Evolutionary conservation across 2,113 vertebrate species (phyloP).

Genomic region (Jaculus jaculus): DNA sequence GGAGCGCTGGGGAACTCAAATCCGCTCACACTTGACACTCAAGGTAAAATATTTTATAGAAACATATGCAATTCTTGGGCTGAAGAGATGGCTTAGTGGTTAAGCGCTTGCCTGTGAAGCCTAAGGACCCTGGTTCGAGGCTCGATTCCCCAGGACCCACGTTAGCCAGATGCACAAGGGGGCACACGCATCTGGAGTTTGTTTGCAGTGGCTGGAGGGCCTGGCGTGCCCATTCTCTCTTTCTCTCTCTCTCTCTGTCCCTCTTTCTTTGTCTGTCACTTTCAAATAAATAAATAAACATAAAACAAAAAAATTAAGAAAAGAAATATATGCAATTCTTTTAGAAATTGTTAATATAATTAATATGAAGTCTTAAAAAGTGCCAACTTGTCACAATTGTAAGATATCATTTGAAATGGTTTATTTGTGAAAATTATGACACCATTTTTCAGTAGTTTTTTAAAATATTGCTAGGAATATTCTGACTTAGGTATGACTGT

Average conservation of each 20-base stretch:
- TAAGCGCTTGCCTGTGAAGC: too few relatives aligned
- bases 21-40: background rate
- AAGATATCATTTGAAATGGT: background rate
- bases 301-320: too few relatives aligned
- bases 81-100: too few relatives aligned
- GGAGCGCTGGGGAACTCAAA: background rate
- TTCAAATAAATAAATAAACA: too few relatives aligned
- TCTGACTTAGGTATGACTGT: background rate
- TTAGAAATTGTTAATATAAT: background rate
- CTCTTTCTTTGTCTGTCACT: too few relatives aligned
- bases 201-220: too few relatives aligned
- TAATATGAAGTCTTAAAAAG: background rate
- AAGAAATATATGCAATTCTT: background rate
- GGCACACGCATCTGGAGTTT: too few relatives aligned
- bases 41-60: slow-evolving; percentile 15
- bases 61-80: background rate
- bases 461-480: background rate
- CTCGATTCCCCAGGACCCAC: too few relatives aligned
- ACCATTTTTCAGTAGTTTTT: background rate
- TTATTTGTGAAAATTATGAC: background rate
- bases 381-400: background rate
- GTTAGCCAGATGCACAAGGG: too few relatives aligned
- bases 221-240: too few relatives aligned
- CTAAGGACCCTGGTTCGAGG: too few relatives aligned
- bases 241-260: too few relatives aligned